Evolutionary conservation across 2,888 invertebrate species (phyloP).

Genomic region (Erynnis tages): DNA sequence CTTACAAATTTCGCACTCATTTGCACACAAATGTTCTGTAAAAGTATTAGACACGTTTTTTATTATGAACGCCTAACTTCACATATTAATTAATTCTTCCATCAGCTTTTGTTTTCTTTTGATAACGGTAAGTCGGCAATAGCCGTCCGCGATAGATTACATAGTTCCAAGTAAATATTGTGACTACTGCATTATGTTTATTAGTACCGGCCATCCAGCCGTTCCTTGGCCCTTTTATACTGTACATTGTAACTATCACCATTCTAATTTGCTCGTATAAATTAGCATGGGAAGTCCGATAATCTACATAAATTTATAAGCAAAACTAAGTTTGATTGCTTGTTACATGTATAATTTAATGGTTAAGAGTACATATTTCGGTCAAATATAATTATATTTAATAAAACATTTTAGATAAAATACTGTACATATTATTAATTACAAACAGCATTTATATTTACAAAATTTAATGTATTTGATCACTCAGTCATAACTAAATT

Average conservation of each 20-base stretch:
- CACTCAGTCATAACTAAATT: too few relatives aligned
- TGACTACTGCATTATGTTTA: slow-evolving; percentile 33
- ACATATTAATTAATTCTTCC: slow-evolving; percentile 10
- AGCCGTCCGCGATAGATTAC: slow-evolving; percentile 43
- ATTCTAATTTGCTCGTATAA: slow-evolving; percentile 5
- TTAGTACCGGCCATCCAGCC: slow-evolving; percentile 27
- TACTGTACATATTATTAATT: too few relatives aligned
- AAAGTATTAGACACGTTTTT: not conserved
- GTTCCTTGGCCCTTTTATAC: slow-evolving; percentile 34
- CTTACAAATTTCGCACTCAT: too few relatives aligned
- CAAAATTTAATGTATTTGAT: too few relatives aligned
- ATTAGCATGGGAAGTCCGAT: slow-evolving; percentile 1
- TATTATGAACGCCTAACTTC: not conserved
- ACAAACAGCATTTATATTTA: too few relatives aligned
- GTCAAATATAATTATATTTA: too few relatives aligned
- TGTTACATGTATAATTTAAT: not conserved
- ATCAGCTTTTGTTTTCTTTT: slow-evolving; percentile 38
- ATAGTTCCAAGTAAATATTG: slow-evolving; percentile 45
- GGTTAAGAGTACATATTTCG: too few relatives aligned
- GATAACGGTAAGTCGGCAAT: slow-evolving; percentile 42
- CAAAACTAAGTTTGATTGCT: not conserved
- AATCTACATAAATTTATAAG: not conserved
- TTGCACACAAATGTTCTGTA: too few relatives aligned
- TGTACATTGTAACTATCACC: slow-evolving; percentile 31
- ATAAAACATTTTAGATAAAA: too few relatives aligned